phyloP scores from a whole-genome alignment of 2,888 invertebrate genomes.

The Sinohyriopsis cumingii region DNA sequence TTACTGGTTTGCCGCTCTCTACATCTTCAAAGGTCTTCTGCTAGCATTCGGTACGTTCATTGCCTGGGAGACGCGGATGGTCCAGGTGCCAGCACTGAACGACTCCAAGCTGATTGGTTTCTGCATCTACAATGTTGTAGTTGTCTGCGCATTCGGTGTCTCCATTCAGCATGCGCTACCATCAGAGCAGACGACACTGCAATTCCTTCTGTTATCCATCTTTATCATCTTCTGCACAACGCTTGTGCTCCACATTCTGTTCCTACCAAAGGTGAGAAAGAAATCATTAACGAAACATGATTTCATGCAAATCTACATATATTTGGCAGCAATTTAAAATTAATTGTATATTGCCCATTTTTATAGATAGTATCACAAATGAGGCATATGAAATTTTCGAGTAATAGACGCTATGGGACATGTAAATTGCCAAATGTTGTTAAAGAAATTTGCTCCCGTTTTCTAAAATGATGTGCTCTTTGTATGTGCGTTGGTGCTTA shows the following conservation, averaged over 20 bases:
- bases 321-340: too few species aligned
- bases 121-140: conserved; percentile 56
- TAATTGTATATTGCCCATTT: too few species aligned
- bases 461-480: too few species aligned
- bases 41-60: conserved; percentile 56
- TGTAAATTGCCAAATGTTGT: too few species aligned
- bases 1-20: conserved; percentile 50
- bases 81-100: conserved; percentile 50
- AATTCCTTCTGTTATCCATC: conserved; percentile 36
- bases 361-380: too few species aligned
- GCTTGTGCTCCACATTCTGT: conserved; percentile 49
- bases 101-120: conserved; percentile 56
- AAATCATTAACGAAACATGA: too few species aligned
- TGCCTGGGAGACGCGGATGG: conserved; percentile 55
- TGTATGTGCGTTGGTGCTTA: too few species aligned
- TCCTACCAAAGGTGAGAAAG: conserved; percentile 52
- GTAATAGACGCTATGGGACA: too few species aligned
- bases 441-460: too few species aligned
- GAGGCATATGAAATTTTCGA: too few species aligned
- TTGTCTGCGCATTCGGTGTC: conserved; percentile 49
- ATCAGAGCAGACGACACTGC: conserved; percentile 35
- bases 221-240: conserved; percentile 51
- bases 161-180: conserved; percentile 40
- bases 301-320: too few species aligned
- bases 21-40: conserved; percentile 53